Evolutionary conservation across 2,888 invertebrate species (phyloP), one percentile per base, ranked within the genome.

Genomic region (Ptychoptera albimana): DNA sequence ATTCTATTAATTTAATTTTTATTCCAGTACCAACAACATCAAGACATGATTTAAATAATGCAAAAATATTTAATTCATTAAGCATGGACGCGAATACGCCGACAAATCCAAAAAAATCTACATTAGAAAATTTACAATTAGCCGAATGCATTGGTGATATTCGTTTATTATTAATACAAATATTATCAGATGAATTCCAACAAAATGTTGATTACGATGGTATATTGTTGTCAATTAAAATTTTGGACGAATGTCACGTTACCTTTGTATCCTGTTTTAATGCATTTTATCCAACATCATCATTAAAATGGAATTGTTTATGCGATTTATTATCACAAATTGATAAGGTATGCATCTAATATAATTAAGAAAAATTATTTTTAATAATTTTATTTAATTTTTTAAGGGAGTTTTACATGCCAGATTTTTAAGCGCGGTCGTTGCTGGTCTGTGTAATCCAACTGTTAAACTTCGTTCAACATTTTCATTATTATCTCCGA

Each of bases 281-380:
- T 63, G 91, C 91, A 0, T 96, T 97, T 67, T 94, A 91, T 64
- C 94, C 96, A 0, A 93, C 92, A 0, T 85, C 88, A 0, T 81
- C 80, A 44, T 68, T 94, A 43, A 94, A 94, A 60, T 94, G 94
- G 93, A 82, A 82, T 50, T 86, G 87, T 56, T 68, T 96, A 1
- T 91, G 92, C 60, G 85, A 87, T 54, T 63, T 88, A 47, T 66
- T 91, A n/a, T 71, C 73, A 29, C 73, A 81, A 58, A 74, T 76
- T 57, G 74, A 77, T 48, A 79, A 78, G 66, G 81, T 79, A 66
- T 53, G 37, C 12, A 37, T 4, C 10, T 10, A 37, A 37, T 23
- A 37, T 30, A 43, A 23, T 13, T 39, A 12, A n/a, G 11, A 9
- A 39, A 23, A 44, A 30, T 48, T 23, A n/a, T 39, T 14, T 37